A percentile compares a stretch with the other conserved stretches of the same genome.
These are phyloP conservation scores for Odontocerum albicorne DNA, from an alignment of 2,888 invertebrate species.

Conservation along the genomic window DNA sequence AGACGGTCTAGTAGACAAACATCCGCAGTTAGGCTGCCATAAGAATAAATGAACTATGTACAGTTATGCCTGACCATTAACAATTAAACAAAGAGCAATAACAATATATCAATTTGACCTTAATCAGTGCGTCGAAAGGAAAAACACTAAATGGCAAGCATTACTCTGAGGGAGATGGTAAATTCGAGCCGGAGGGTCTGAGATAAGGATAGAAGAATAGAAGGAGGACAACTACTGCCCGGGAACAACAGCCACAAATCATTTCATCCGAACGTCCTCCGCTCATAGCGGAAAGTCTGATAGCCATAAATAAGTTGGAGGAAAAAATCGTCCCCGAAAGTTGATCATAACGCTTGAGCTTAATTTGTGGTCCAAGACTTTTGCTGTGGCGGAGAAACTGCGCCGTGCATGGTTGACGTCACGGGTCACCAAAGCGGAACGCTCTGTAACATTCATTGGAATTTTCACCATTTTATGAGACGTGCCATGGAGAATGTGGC, in stretches of 20 bases:
- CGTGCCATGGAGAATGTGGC: too few species aligned
- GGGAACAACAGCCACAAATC: slow-evolving; percentile 36
- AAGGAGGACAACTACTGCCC: slow-evolving; percentile 16
- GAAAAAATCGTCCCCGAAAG: slow-evolving; percentile 29
- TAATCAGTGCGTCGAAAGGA: slow-evolving; percentile 33
- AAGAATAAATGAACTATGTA: slow-evolving; percentile 35
- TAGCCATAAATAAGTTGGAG: slow-evolving; percentile 33
- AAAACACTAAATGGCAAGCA: slow-evolving; percentile 31
- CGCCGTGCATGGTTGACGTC: slow-evolving; percentile 2
- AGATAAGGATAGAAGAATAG: neutral
- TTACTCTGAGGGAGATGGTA: slow-evolving; percentile 27
- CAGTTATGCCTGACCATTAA: slow-evolving; percentile 34
- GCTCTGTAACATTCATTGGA: too few species aligned
- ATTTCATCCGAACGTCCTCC: slow-evolving; percentile 31
- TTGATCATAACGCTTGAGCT: slow-evolving; percentile 32
- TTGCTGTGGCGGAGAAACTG: neutral
- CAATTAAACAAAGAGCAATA: slow-evolving; percentile 38
- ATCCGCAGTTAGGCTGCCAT: slow-evolving; percentile 33
- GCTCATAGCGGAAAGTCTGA: slow-evolving; percentile 33
- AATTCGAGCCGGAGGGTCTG: slow-evolving; percentile 13
- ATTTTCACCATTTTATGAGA: too few species aligned
- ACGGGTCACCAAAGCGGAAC: too few species aligned
- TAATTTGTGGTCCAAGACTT: slow-evolving; percentile 28
- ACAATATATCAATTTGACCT: slow-evolving; percentile 37
- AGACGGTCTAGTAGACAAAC: slow-evolving; percentile 28